phyloP scores from a whole-genome alignment of 2,888 invertebrate species.

The Ceriagrion tenellum region DNA sequence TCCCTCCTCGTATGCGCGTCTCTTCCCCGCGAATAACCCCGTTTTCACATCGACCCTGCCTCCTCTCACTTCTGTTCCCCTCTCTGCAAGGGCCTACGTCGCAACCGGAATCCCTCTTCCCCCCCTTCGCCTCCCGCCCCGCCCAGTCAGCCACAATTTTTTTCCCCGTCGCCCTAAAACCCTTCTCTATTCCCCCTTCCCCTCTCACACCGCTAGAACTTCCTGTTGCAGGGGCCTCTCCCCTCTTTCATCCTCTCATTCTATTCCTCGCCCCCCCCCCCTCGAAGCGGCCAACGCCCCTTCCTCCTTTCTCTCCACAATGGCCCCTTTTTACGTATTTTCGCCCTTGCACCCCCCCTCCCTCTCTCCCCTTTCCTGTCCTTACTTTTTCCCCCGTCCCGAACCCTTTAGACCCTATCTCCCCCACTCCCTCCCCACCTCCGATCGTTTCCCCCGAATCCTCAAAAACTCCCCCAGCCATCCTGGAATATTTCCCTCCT shows the following conservation, averaged over 20 bases:
- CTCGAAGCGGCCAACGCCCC: not conserved
- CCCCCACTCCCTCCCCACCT: not conserved
- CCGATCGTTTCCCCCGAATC: not conserved
- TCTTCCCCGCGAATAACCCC: not conserved
- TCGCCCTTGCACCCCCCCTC: not conserved
- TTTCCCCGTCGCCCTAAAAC: not conserved
- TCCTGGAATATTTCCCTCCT: not conserved
- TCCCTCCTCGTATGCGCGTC: not conserved
- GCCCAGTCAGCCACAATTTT: not conserved
- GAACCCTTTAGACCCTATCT: not conserved
- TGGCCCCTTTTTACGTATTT: constrained; percentile 7
- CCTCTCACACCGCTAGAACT: not conserved
- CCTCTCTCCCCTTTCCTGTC: not conserved
- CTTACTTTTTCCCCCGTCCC: not conserved
- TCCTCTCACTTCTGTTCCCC: not conserved
- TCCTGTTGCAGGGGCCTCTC: constrained; percentile 1
- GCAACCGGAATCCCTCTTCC: not conserved
- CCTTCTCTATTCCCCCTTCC: not conserved
- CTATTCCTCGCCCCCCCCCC: not conserved
- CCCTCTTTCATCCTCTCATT: not conserved
- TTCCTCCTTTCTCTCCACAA: not conserved
- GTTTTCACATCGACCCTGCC: not conserved
- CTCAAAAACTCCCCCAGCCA: not conserved
- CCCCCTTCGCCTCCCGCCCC: not conserved
- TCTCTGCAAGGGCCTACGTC: not conserved